These are phyloP conservation scores for Drosophila kohkoa DNA, from an alignment of 1,140 invertebrate species.

Conservation along the genomic window DNA sequence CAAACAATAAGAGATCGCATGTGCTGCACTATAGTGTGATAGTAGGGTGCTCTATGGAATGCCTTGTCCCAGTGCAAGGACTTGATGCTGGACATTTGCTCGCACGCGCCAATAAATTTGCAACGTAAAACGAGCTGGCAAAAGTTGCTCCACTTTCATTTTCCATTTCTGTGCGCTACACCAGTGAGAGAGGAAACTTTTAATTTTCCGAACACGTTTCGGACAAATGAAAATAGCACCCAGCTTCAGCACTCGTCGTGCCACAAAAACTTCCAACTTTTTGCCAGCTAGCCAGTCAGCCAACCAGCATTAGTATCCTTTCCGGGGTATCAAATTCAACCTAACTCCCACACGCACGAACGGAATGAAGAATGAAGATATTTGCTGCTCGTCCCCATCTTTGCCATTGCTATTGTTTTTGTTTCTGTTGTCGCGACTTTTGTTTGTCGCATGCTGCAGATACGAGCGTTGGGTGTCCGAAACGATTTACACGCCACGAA, in stretches of 20 bases:
- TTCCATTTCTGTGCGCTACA: conserved; percentile 32
- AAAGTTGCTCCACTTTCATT: conserved; percentile 67
- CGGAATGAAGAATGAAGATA: conserved; percentile 54
- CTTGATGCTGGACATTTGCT: conserved; percentile 8
- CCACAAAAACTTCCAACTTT: conserved; percentile 46
- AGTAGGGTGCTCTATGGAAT: not conserved
- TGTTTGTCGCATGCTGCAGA: conserved; percentile 34
- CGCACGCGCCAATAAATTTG: conserved; percentile 54
- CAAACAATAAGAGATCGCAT: conserved; percentile 55
- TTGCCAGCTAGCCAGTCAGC: not conserved
- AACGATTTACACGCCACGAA: conserved; percentile 41
- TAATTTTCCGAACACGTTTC: conserved; percentile 80
- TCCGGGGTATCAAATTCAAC: conserved; percentile 52
- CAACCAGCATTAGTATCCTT: conserved; percentile 25
- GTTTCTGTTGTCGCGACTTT: conserved; percentile 31
- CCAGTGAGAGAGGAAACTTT: conserved; percentile 49
- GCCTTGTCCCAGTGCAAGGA: too few species aligned
- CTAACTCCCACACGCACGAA: conserved; percentile 50
- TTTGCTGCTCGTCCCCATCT: conserved; percentile 35
- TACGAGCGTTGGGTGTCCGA: conserved; percentile 34
- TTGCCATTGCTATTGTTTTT: conserved; percentile 18
- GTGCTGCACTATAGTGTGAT: not conserved
- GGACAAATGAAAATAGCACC: conserved; percentile 74
- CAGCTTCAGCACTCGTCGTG: conserved; percentile 2
- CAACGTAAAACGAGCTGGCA: conserved; percentile 53